These are phyloP conservation scores for Harpagoxenus sublaevis DNA, from an alignment of 2,888 invertebrate genomes.

Conservation along the genomic window DNA sequence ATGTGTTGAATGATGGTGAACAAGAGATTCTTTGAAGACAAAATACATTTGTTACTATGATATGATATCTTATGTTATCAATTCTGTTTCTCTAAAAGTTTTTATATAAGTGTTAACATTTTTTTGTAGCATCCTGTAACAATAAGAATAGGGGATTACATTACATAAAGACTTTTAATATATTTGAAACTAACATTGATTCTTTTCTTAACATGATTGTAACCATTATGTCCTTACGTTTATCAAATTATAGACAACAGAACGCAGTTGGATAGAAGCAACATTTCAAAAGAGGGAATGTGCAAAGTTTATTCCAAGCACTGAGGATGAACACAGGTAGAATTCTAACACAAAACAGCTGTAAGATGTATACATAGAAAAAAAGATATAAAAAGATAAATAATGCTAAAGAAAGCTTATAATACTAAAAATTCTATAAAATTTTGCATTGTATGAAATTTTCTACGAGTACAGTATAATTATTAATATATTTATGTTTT, in stretches of 20 bases:
- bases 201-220: neutral
- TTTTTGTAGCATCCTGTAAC: neutral
- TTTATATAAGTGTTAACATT: too few species aligned
- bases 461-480: neutral
- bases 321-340: slow-evolving; percentile 95
- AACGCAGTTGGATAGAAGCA: slow-evolving; percentile 98
- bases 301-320: slow-evolving; percentile 95
- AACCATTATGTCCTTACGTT: neutral
- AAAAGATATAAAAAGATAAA: neutral
- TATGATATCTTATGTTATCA: too few species aligned
- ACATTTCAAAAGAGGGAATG: slow-evolving; percentile 98
- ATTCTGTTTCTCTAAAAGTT: too few species aligned
- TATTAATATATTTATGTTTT: slow-evolving; percentile 21
- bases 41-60: too few species aligned
- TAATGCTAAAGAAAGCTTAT: neutral
- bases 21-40: too few species aligned
- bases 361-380: neutral
- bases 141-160: slow-evolving; percentile 8
- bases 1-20: too few species aligned
- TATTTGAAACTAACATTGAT: neutral
- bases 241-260: slow-evolving; percentile 89
- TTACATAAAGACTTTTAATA: neutral
- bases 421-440: neutral
- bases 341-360: slow-evolving; percentile 79
- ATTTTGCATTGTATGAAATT: neutral